phyloP scores from a whole-genome alignment of 1,140 invertebrate genomes.

The Microvelia longipes region DNA sequence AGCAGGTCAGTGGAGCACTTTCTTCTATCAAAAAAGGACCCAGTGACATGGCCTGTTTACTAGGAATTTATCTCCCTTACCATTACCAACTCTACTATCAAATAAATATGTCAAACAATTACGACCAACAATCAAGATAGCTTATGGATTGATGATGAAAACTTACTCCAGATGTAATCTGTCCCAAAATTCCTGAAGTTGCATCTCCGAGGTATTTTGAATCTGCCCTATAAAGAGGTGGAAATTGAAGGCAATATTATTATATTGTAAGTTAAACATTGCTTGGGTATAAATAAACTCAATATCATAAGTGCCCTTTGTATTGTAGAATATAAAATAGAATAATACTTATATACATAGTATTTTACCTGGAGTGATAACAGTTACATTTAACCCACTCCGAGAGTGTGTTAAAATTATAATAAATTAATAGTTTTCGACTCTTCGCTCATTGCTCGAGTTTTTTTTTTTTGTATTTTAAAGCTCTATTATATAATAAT shows the following conservation, averaged over 20 bases:
- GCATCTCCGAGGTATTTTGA: constrained; percentile 38
- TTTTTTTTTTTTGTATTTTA: too few relatives aligned
- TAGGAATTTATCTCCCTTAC: too few relatives aligned
- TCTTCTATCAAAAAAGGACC: too few relatives aligned
- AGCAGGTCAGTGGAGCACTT: too few relatives aligned
- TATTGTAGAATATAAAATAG: background rate
- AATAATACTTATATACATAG: background rate
- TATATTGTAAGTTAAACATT: background rate
- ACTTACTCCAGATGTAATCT: constrained; percentile 40
- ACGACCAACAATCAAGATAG: background rate
- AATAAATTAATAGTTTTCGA: too few relatives aligned
- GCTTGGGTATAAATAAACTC: background rate
- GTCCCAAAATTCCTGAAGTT: constrained; percentile 41
- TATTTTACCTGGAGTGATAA: background rate
- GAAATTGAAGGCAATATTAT: background rate
- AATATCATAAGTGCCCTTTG: background rate
- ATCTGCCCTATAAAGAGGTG: constrained; percentile 29
- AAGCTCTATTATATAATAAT: too few relatives aligned
- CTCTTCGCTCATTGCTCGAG: too few relatives aligned
- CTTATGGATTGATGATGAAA: background rate
- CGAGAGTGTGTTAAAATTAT: too few relatives aligned
- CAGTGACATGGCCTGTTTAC: too few relatives aligned
- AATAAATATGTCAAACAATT: background rate
- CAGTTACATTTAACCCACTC: too few relatives aligned
- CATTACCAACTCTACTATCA: too few relatives aligned